Percentiles rank a stretch among this genome's conserved stretches.
phyloP scores from a whole-genome alignment of 2,888 invertebrate species.

The Sisyra terminalis region DNA sequence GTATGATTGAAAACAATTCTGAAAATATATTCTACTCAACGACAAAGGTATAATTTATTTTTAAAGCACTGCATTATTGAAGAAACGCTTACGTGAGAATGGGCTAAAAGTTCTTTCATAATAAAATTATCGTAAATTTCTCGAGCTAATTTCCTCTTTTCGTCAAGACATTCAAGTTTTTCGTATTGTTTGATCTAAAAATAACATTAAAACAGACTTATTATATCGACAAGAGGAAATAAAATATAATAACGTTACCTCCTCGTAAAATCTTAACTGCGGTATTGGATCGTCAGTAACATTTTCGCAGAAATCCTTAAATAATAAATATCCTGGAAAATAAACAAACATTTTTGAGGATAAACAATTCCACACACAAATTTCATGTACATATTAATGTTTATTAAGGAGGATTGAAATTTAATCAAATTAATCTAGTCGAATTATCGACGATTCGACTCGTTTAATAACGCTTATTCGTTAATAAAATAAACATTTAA shows the following conservation, averaged over 20 bases:
- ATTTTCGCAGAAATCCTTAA: slow-evolving; percentile 99
- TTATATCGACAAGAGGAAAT: background rate
- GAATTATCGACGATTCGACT: too few relatives aligned
- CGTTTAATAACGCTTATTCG: too few relatives aligned
- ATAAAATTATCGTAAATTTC: slow-evolving; percentile 99
- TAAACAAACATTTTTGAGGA: slow-evolving; percentile 19
- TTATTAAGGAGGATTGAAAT: too few relatives aligned
- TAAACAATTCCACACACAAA: background rate
- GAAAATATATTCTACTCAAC: slow-evolving; percentile 4
- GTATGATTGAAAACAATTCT: too few relatives aligned
- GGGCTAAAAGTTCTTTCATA: slow-evolving; percentile 98
- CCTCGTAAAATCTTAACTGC: slow-evolving; percentile 98
- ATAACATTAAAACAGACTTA: slow-evolving; percentile 11
- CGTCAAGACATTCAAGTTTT: slow-evolving; percentile 94
- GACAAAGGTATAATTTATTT: background rate
- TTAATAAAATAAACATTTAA: too few relatives aligned
- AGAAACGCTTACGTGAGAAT: slow-evolving; percentile 79
- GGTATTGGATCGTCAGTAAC: slow-evolving; percentile 91
- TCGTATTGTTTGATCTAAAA: slow-evolving; percentile 95
- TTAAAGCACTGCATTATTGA: slow-evolving; percentile 3
- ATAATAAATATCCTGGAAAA: slow-evolving; percentile 88
- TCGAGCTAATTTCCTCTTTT: slow-evolving; percentile 83
- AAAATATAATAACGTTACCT: slow-evolving; percentile 50
- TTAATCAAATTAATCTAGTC: too few relatives aligned
- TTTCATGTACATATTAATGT: too few relatives aligned